phyloP scores from a whole-genome alignment of 2,113 vertebrate species.

The Diphyllodes magnificus region DNA sequence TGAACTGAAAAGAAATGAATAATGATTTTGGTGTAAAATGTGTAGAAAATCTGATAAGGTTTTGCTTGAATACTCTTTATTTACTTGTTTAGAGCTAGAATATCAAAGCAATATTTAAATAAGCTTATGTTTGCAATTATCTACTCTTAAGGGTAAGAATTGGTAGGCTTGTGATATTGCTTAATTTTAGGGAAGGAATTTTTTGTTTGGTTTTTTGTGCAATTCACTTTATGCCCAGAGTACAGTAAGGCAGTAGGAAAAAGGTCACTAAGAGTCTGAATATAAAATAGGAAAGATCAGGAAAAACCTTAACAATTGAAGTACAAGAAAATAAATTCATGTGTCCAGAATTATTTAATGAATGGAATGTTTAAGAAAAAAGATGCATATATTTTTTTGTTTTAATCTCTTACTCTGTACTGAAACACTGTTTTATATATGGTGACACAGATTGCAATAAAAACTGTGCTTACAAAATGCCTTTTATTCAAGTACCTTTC shows the following conservation, averaged over 20 bases:
- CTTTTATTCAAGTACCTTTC: neutral
- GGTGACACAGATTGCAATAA: neutral
- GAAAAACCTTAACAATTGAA: constrained; percentile 3
- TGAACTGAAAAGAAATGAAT: neutral
- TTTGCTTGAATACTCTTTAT: neutral
- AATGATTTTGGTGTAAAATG: neutral
- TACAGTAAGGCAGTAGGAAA: constrained; percentile 40
- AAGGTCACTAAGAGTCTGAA: neutral
- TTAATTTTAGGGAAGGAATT: neutral
- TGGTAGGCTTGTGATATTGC: neutral
- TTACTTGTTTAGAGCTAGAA: neutral
- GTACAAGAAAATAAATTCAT: neutral
- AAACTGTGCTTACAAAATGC: neutral
- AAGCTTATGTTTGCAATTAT: neutral
- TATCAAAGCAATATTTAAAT: neutral
- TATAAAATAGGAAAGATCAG: neutral
- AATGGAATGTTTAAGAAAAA: neutral
- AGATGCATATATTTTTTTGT: neutral
- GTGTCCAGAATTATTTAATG: neutral
- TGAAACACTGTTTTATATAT: neutral
- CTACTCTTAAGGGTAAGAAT: neutral
- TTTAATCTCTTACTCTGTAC: neutral
- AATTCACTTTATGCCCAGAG: neutral
- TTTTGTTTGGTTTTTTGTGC: neutral
- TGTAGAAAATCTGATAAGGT: neutral